Conservation (phyloP, 2,113 vertebrate species). For the Chaetodon auriga region DNA sequence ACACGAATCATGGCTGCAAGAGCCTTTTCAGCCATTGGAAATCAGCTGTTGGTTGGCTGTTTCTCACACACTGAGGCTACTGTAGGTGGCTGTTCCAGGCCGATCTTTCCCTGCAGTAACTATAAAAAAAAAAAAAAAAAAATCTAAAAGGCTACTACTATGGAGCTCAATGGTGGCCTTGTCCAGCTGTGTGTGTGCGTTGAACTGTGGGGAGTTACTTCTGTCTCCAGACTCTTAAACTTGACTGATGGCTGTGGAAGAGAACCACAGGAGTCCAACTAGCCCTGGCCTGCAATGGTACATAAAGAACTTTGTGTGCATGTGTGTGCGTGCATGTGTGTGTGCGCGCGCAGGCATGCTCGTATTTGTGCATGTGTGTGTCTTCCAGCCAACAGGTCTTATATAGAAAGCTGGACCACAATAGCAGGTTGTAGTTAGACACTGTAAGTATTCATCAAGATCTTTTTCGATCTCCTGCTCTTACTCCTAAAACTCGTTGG, state of each 20-base stretch:
- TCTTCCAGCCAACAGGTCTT: conserved; percentile 48
- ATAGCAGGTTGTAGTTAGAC: conserved; percentile 75
- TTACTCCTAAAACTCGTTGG: conserved; percentile 41
- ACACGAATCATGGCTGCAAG: neutral
- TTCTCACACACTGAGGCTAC: conserved; percentile 24
- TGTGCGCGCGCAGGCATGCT: neutral
- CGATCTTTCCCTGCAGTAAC: conserved; percentile 31
- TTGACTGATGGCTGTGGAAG: conserved; percentile 66
- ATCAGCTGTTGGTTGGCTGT: conserved; percentile 1
- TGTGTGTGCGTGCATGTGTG: conserved; percentile 30
- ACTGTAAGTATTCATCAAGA: conserved; percentile 70
- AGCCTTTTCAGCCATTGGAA: neutral
- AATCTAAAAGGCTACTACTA: conserved; percentile 39
- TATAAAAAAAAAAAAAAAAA: conserved; percentile 53
- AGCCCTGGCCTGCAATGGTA: conserved; percentile 51
- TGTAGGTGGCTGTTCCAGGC: conserved; percentile 9
- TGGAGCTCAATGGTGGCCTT: conserved; percentile 69
- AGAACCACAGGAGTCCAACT: conserved; percentile 63
- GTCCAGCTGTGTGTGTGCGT: conserved; percentile 63
- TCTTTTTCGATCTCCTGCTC: conserved; percentile 52
- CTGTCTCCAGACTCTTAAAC: conserved; percentile 64
- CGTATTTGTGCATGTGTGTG: neutral
- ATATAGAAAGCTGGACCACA: conserved; percentile 70
- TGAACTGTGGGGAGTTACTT: conserved; percentile 38
- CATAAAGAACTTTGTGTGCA: conserved; percentile 36